Conservation (phyloP, 2,797 vertebrate genomes). For the Margarornis squamiger region DNA sequence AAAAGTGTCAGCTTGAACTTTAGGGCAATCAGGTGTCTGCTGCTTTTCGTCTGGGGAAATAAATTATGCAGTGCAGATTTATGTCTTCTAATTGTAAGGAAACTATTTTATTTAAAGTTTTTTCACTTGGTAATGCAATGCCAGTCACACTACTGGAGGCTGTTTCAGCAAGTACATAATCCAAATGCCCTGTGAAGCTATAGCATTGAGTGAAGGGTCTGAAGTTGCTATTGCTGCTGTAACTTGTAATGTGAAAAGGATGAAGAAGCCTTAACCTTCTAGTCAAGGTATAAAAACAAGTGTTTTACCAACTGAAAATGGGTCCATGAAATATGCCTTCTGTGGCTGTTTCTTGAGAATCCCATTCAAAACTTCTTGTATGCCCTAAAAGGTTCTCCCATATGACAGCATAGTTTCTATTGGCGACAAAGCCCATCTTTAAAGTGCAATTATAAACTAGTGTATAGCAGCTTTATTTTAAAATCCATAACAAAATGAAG, state of each 20-base stretch:
- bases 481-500: not conserved
- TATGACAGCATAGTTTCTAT: not conserved
- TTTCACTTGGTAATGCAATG: not conserved
- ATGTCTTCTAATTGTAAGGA: not conserved
- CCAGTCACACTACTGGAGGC: not conserved
- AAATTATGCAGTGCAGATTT: not conserved
- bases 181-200: not conserved
- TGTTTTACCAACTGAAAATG: not conserved
- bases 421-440: not conserved
- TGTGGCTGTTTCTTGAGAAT: not conserved
- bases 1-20: constrained; percentile 29
- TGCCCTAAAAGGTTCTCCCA: not conserved
- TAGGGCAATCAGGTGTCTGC: not conserved
- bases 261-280: not conserved
- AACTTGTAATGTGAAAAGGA: not conserved
- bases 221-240: not conserved
- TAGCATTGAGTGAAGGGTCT: not conserved
- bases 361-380: not conserved
- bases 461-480: not conserved
- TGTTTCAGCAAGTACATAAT: not conserved
- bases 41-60: not conserved
- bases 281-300: not conserved
- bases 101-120: not conserved
- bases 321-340: not conserved
- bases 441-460: not conserved